Percentiles rank a stretch among this genome's conserved stretches.
Evolutionary conservation across 2,888 invertebrate species (phyloP).

Genomic region (Brenthis daphne): DNA sequence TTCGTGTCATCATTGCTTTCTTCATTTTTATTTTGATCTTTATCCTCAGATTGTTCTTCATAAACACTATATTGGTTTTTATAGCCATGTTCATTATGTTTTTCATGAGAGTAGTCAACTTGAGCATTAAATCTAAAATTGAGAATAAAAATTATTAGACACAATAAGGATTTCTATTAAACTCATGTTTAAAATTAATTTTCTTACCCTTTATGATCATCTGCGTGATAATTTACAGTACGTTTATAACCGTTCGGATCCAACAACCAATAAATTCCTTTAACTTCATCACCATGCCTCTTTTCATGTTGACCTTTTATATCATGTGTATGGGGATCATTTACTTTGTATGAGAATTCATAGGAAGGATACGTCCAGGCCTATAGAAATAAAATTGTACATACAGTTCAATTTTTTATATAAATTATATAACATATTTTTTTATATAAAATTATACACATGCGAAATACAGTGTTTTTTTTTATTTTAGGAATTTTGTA

Average conservation of each 20-base stretch:
- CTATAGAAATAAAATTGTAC: slow-evolving; percentile 45
- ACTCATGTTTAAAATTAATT: slow-evolving; percentile 9
- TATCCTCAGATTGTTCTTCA: slow-evolving; percentile 12
- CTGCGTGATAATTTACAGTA: slow-evolving; percentile 81
- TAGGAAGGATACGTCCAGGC: slow-evolving; percentile 76
- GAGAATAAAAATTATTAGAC: not conserved
- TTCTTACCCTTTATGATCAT: slow-evolving; percentile 62
- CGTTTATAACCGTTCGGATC: slow-evolving; percentile 79
- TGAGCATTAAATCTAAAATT: slow-evolving; percentile 38
- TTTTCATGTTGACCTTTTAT: slow-evolving; percentile 81
- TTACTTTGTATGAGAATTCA: slow-evolving; percentile 80
- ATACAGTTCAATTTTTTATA: not conserved
- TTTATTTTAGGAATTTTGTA: no score
- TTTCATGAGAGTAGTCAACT: slow-evolving; percentile 25
- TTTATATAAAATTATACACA: no score
- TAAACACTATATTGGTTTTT: slow-evolving; percentile 15
- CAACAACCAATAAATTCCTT: slow-evolving; percentile 83
- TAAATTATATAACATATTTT: no score
- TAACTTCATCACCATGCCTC: slow-evolving; percentile 82
- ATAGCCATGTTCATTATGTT: slow-evolving; percentile 3
- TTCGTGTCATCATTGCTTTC: slow-evolving; percentile 4
- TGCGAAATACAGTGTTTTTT: no score
- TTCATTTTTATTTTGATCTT: slow-evolving; percentile 10
- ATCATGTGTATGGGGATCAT: slow-evolving; percentile 82
- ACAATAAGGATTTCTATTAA: not conserved